phyloP scores from a whole-genome alignment of 2,113 vertebrate species.

The Machaerirhynchus nigripectus region DNA sequence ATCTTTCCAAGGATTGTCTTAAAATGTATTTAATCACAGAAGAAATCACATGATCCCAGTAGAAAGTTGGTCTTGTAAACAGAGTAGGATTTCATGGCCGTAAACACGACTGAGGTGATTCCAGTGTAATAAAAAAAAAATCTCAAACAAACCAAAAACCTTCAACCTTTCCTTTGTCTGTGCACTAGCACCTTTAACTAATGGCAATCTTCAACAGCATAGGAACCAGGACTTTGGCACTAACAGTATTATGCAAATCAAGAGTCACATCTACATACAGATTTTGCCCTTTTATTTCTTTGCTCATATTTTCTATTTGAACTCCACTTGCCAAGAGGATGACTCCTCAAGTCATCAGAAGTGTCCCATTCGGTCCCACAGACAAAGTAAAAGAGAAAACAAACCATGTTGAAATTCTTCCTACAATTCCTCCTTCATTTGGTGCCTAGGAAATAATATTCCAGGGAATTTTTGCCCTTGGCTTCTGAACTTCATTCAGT shows the following conservation, averaged over 20 bases:
- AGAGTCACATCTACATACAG: conserved; percentile 35
- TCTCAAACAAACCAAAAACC: not conserved
- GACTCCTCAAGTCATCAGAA: conserved; percentile 10
- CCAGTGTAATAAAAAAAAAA: conserved; percentile 15
- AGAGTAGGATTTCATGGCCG: not conserved
- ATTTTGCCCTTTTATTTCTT: conserved; percentile 29
- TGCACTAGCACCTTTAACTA: conserved; percentile 2
- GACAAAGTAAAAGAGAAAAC: conserved; percentile 37
- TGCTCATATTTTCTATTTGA: conserved; percentile 25
- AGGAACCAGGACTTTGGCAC: conserved; percentile 29
- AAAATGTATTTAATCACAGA: conserved; percentile 29
- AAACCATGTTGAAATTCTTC: not conserved
- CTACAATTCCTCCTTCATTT: not conserved
- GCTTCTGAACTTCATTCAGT: not conserved
- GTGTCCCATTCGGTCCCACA: not conserved
- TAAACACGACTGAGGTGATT: not conserved
- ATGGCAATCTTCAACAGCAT: not conserved
- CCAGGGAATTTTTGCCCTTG: not conserved
- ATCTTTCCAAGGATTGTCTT: not conserved
- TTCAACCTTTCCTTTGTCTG: not conserved
- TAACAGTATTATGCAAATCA: conserved; percentile 12
- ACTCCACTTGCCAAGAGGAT: conserved; percentile 12
- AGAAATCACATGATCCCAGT: not conserved
- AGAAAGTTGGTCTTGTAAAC: not conserved
- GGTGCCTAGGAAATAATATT: not conserved